Evolutionary conservation across 2,113 vertebrate species (phyloP).

Genomic region (Hystrix cristata): DNA sequence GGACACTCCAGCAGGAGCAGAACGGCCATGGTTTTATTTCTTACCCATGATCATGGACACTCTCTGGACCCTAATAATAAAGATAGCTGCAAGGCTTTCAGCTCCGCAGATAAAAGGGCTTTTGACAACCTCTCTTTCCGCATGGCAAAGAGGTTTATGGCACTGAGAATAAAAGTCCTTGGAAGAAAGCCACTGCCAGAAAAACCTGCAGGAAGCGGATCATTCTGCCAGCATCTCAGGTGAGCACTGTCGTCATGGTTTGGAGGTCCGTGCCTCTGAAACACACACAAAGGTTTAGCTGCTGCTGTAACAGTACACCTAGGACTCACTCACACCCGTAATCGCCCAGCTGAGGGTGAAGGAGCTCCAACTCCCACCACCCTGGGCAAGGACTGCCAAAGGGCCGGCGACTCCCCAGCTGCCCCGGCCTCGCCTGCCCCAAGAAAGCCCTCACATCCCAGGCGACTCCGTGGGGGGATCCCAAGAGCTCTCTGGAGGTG

Average conservation of each 20-base stretch:
- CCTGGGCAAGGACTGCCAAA: not conserved
- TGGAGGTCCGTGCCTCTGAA: not conserved
- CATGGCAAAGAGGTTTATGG: not conserved
- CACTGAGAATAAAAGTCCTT: slow-evolving; percentile 20
- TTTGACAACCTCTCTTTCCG: not conserved
- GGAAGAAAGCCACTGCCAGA: not conserved
- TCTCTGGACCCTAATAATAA: not conserved
- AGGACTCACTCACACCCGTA: not conserved
- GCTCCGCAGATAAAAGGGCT: not conserved
- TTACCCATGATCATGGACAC: not conserved
- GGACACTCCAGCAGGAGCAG: not conserved
- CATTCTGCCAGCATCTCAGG: not conserved
- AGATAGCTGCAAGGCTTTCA: not conserved
- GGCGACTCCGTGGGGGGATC: not conserved
- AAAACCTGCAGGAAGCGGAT: not conserved
- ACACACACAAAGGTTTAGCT: not conserved
- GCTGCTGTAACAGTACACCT: not conserved
- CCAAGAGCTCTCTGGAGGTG: not conserved
- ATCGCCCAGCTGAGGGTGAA: not conserved
- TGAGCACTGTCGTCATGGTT: not conserved
- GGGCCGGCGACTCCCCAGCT: not conserved
- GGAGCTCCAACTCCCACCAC: not conserved
- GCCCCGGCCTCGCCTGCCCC: not conserved
- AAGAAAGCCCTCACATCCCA: not conserved
- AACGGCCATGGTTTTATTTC: not conserved